phyloP scores from a whole-genome alignment of 2,888 invertebrate genomes.

The Caenorhabditis sp. region DNA sequence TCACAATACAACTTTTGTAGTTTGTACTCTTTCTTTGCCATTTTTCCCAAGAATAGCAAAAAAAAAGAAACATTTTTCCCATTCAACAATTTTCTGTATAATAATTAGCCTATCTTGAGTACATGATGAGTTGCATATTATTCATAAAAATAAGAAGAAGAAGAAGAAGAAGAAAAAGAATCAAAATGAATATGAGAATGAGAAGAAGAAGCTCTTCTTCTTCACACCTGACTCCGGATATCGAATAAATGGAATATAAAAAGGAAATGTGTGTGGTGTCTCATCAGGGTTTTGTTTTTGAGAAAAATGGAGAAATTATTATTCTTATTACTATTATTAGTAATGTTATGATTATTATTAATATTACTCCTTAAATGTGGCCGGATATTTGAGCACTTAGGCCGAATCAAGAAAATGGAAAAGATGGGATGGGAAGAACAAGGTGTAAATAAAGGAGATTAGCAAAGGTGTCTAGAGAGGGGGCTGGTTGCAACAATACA shows the following conservation, averaged over 20 bases:
- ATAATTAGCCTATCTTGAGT: not conserved
- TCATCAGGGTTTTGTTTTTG: not conserved
- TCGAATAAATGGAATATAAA: conserved; percentile 1
- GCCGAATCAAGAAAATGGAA: not conserved
- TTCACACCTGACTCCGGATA: not conserved
- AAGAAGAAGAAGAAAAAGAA: not conserved
- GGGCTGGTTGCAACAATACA: too few species aligned
- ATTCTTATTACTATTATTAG: not conserved
- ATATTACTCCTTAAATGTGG: not conserved
- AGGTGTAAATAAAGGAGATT: not conserved
- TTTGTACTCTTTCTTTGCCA: too few species aligned
- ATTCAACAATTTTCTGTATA: not conserved
- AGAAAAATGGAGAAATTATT: not conserved
- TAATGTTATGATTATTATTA: not conserved
- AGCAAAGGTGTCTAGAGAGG: too few species aligned
- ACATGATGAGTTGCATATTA: not conserved
- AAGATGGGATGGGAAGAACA: not conserved
- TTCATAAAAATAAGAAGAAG: not conserved
- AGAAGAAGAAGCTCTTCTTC: not conserved
- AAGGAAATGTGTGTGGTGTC: not conserved
- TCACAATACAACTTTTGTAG: too few species aligned
- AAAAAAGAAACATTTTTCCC: not conserved
- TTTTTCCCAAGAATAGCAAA: not conserved
- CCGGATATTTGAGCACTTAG: not conserved
- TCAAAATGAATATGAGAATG: not conserved